phyloP scores from a whole-genome alignment of 2,888 invertebrate species.

The Geophilus truncorum region DNA sequence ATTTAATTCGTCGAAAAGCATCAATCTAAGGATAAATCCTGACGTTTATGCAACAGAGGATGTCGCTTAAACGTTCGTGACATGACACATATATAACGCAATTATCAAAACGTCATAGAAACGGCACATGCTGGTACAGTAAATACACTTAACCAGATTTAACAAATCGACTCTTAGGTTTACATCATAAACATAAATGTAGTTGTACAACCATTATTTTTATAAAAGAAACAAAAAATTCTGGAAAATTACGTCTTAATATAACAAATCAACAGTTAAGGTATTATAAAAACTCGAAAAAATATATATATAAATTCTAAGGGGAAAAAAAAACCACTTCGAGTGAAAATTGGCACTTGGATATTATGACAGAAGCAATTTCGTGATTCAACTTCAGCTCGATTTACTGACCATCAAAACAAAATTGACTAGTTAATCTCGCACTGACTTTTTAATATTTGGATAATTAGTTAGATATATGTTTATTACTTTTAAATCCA shows the following conservation, averaged over 20 bases:
- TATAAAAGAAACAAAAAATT: no score
- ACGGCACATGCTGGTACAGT: no score
- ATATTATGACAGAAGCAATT: not conserved
- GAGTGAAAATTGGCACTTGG: not conserved
- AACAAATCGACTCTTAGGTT: no score
- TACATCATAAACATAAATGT: not conserved
- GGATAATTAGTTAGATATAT: no score
- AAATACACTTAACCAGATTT: no score
- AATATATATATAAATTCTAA: not conserved
- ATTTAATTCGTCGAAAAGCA: not conserved
- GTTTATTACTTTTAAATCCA: no score
- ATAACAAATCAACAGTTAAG: not conserved
- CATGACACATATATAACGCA: no score
- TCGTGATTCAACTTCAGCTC: not conserved
- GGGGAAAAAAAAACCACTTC: no score
- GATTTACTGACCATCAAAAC: not conserved
- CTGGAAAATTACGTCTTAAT: not conserved
- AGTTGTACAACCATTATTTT: not conserved
- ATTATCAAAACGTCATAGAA: no score
- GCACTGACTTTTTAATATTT: not conserved
- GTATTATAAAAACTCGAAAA: not conserved
- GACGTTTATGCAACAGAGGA: not conserved
- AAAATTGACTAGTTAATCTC: not conserved
- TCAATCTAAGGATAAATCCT: not conserved
- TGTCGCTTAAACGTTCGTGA: not conserved